Conservation (phyloP, 2,888 invertebrate species). For the Diploptera punctata region DNA sequence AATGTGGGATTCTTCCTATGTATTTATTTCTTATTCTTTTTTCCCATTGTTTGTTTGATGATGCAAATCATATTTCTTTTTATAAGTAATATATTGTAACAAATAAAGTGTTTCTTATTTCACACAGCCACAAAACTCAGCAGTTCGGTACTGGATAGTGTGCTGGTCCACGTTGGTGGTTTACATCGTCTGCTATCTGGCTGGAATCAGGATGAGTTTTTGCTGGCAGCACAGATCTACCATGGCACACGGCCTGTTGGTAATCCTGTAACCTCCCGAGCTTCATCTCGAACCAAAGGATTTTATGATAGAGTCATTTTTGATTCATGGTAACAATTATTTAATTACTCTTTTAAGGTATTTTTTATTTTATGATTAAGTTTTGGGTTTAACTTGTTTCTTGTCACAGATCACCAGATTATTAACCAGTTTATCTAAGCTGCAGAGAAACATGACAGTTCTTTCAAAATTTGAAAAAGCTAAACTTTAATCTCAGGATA, state of each 20-base stretch:
- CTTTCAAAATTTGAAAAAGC: too few relatives aligned
- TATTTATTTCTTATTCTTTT: too few relatives aligned
- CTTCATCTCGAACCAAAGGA: slow-evolving; percentile 68
- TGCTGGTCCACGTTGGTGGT: slow-evolving; percentile 82
- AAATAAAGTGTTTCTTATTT: too few relatives aligned
- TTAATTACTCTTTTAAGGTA: background rate
- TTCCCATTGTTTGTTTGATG: too few relatives aligned
- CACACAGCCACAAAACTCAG: slow-evolving; percentile 69
- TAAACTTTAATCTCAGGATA: too few relatives aligned
- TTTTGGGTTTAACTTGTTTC: background rate
- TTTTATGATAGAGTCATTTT: slow-evolving; percentile 86
- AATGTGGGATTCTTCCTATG: too few relatives aligned
- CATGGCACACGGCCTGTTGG: slow-evolving; percentile 86
- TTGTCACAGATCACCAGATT: background rate
- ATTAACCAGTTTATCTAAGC: too few relatives aligned
- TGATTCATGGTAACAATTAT: slow-evolving; percentile 76
- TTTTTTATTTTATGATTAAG: background rate
- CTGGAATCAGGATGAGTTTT: slow-evolving; percentile 87
- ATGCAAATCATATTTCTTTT: too few relatives aligned
- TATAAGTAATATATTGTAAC: too few relatives aligned
- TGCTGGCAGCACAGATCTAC: slow-evolving; percentile 84
- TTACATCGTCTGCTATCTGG: slow-evolving; percentile 77
- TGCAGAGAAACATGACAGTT: too few relatives aligned
- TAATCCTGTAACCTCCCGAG: slow-evolving; percentile 73
- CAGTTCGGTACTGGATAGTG: slow-evolving; percentile 74